Base-by-base conservation (phyloP, 2,888 invertebrate species). In the Caenorhabditis sp. region DNA sequence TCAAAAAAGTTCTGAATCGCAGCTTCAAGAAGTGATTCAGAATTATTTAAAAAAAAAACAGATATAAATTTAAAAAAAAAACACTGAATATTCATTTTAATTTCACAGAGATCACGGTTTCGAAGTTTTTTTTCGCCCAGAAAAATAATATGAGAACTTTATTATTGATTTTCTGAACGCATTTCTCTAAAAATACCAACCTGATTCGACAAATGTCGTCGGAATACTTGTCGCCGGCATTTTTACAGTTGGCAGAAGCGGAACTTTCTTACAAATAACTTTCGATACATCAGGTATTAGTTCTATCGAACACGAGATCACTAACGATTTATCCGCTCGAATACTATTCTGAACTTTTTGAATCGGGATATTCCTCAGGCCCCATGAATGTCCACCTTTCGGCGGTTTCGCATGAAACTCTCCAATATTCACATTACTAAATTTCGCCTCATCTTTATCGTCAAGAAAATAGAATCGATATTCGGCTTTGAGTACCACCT, bases 301-400 rank as follows among this genome's bases (percentile, higher is more conserved):
- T 66, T 88, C 86, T 21, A 88, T 86, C 54, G 85, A 79, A 70
- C 88, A 88, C 17, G 85, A 80, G 12, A 88, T 85, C 20, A 85
- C 82, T n/a, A 88, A 75, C 3, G 88, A 87, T 21, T 81, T 78
- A 67, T 88, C 87, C 17, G 67, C 38, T 5, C 87, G 78, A 21
- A 88, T 81, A 57, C 85, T 79, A 64, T 83, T 83, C 38, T 76
- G 74, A 21, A 87, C 79, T 70, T 88, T 87, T 8, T 67, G 67
- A 38, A 80, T 83, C 1, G 88, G 88, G 57, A 88, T 87, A 63
- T 88, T 88, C 7, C 88, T 75, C 21, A 88, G 76, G 0, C 88
- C 88, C 88, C 88, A 88, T 7, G 86, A 86, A 69, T 87, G 87
- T 8, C 87, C 87, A 20, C 87, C 85, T 74, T 88, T 88, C 20